Base-by-base conservation (phyloP, 2,888 invertebrate genomes). In the Idaea biselata region DNA sequence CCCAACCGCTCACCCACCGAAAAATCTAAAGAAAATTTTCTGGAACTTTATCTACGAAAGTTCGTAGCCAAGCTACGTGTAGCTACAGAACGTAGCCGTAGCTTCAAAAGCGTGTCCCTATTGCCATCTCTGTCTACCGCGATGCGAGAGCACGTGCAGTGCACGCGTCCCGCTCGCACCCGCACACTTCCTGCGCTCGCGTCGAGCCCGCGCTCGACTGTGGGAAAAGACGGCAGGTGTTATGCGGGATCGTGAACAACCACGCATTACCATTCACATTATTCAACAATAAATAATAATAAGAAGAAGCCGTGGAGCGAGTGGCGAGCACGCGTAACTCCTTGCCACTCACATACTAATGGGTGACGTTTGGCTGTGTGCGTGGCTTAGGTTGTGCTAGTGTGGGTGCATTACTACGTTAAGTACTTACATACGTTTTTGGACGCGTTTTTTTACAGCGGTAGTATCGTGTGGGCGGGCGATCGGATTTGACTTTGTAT, bases 151-250 rank as follows among this genome's bases (percentile, higher is more conserved):
- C 89, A 80, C 88, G 88, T 84, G 86, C 81, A 81, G 68, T 81
- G 81, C 90, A 87, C 88, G 88, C 87, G 75, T 88, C 89, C 78
- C 87, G 75, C 84, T 86, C 84, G 80, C 86, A 81, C 88, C 77
- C 88, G 80, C 82, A 74, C 84, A 81, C 89, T 88, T 88, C 89
- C 87, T 89, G 88, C 88, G 86, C 88, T 86, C 86, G 88, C 84
- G 84, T 82, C 74, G 75, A 79, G 80, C 79, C 79, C 78, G 77
- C 81, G 84, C 85, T 78, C 83, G 90, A 93, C 87, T 93, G 93
- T 93, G 93, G 93, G 93, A 93, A 93, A 93, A 91, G 85, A 89
- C 89, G 93, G 93, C 93, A 93, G 93, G 93, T 93, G 94, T 88
- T 92, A 89, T 89, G 93, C 91, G 91, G 88, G 91, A 92, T 93